Base-by-base conservation (phyloP, 2,888 invertebrate species). In the Dimorphilus gyrociliatus region DNA sequence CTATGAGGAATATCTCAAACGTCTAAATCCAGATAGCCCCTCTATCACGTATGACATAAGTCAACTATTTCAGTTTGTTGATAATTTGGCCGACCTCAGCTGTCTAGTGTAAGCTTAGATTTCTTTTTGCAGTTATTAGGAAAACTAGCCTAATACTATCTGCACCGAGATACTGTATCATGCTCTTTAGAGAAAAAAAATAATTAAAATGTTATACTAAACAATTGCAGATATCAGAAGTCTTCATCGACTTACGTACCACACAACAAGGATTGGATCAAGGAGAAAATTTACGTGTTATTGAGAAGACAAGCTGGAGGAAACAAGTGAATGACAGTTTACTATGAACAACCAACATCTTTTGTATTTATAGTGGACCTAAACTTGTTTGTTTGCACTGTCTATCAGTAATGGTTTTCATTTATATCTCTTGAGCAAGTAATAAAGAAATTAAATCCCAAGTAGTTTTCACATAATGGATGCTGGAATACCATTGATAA, bases 241-340 rank as follows among this genome's bases (percentile, higher is more conserved):
- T 78, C 81, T 5, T 81, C 82, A 24, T 85, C 86, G 53, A 85
- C 86, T 0, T 97, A 97, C 53, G 84, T 86, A 2, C 97, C 97
- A 0, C 92, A 92, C 66, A 92, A 92, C 63, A 94, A 94, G 67
- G 90, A 88, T 51, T 97, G 92, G 92, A 86, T 97, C 35, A 97
- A 97, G 63, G 92, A 97, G 60, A 90, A 94, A 61, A 90, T 97
- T 40, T 94, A 92, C 56, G 79, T 90, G 3, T 66, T 94, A 48
- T 66, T 94, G 39, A 53, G 71, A 46, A 76, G 86, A 44, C 85
- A 90, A 64, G 90, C 90, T 0, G 80, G 82, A 0, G 80, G 78
- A 33, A 48, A 37, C 45, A 17, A 24, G 16, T 32, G 7, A 5
- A 32, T 32, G 13, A 17, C 12, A 27, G 27, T 16, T 15, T 5